Conservation (phyloP, 2,113 vertebrate species). For the Bubalus kerabau region DNA sequence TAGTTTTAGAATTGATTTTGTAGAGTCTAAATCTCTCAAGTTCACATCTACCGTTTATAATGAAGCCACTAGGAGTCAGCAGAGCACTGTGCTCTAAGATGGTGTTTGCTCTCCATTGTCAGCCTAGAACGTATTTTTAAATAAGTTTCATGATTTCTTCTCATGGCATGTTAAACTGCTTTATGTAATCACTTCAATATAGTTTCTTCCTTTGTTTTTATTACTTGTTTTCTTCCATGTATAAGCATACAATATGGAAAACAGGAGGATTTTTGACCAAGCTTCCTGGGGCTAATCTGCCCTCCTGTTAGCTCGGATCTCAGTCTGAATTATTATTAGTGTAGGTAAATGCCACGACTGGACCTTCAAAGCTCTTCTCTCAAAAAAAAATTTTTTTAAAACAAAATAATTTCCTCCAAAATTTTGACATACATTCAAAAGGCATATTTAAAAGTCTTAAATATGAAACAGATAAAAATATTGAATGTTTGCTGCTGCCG, state of each 20-base stretch:
- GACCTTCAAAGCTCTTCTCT: background rate
- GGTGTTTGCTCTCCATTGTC: background rate
- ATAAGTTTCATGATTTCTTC: background rate
- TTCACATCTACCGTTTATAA: background rate
- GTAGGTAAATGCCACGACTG: too few species aligned
- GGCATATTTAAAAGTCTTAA: background rate
- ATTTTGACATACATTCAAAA: background rate
- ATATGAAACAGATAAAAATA: background rate
- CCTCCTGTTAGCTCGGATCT: background rate
- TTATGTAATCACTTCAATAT: background rate
- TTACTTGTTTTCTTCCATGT: background rate
- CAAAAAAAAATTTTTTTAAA: background rate
- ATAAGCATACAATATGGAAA: background rate
- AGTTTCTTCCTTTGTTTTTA: background rate
- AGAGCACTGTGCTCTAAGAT: background rate
- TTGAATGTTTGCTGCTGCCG: background rate
- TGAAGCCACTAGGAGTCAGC: background rate
- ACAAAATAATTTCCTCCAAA: background rate
- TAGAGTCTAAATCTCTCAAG: background rate
- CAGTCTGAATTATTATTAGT: background rate
- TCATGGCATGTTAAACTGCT: background rate
- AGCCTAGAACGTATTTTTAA: background rate
- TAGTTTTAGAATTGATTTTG: background rate
- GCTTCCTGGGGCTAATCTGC: background rate
- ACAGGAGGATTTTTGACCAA: background rate